A percentile compares a stretch with the other conserved stretches of the same genome.
phyloP scores from a whole-genome alignment of 92 coral and sea anemone genomes.

The Metridium senile region DNA sequence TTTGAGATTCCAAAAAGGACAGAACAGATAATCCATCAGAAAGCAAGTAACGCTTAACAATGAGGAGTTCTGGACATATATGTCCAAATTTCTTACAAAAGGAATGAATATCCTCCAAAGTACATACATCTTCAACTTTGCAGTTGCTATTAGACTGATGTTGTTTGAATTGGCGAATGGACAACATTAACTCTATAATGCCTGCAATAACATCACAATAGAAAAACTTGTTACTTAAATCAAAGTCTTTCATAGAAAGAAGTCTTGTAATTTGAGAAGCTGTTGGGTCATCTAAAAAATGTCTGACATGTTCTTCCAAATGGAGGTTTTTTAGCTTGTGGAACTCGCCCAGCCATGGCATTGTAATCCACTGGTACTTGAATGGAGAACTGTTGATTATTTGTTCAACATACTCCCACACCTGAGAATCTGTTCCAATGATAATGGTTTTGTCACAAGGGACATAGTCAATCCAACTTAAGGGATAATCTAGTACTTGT shows the following conservation, averaged over 20 bases:
- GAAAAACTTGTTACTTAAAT: conserved; percentile 25
- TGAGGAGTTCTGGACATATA: conserved; percentile 1
- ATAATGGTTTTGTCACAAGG: conserved; percentile 25
- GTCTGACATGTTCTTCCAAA: conserved; percentile 36
- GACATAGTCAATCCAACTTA: conserved; percentile 31
- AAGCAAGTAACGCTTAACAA: conserved; percentile 20
- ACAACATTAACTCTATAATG: conserved; percentile 16
- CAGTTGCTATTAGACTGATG: background rate
- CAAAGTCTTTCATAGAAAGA: conserved; percentile 34
- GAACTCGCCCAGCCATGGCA: conserved; percentile 42
- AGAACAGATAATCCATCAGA: conserved; percentile 22
- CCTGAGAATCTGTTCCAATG: conserved; percentile 34
- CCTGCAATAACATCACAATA: conserved; percentile 35
- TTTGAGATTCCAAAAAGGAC: conserved; percentile 22
- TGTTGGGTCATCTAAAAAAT: conserved; percentile 25
- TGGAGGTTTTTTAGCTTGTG: conserved; percentile 36
- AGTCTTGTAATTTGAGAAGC: conserved; percentile 8
- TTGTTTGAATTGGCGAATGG: background rate
- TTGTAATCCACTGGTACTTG: conserved; percentile 41
- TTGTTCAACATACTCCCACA: conserved; percentile 33
- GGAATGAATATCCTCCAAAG: background rate
- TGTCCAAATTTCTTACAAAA: conserved; percentile 15
- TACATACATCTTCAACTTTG: background rate
- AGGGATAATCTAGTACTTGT: conserved; percentile 31
- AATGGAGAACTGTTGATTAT: conserved; percentile 23